These are phyloP conservation scores for Parotocinclus haroldoi DNA, from an alignment of 2,797 vertebrate species.

Conservation along the genomic window DNA sequence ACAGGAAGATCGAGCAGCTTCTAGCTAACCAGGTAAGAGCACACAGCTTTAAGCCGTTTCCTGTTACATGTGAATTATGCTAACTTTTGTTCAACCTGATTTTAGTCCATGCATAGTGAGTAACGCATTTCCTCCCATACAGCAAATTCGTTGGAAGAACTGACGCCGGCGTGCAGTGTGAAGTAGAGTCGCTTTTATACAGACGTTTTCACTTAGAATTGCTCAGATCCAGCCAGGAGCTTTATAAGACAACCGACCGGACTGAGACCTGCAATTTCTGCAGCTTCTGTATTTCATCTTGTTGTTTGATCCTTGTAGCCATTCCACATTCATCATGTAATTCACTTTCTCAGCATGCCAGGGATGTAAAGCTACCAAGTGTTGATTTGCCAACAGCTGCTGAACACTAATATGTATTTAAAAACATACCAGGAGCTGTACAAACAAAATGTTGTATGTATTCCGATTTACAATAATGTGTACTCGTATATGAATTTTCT, in stretches of 20 bases:
- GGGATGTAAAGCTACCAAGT: constrained; percentile 28
- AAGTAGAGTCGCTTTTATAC: neutral
- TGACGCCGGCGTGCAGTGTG: constrained; percentile 56
- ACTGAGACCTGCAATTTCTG: too few species aligned
- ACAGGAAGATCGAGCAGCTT: constrained; percentile 81
- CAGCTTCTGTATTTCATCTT: neutral
- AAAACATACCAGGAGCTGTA: neutral
- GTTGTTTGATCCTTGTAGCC: neutral
- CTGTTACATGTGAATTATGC: neutral
- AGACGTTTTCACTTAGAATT: neutral
- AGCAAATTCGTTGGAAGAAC: constrained; percentile 98
- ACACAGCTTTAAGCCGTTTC: neutral
- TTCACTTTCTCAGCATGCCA: neutral
- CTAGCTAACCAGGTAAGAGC: constrained; percentile 76
- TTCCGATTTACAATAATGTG: too few species aligned
- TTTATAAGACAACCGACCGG: too few species aligned
- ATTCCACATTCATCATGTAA: neutral
- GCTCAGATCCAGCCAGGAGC: neutral
- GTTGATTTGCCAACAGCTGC: constrained; percentile 35
- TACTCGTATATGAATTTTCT: too few species aligned
- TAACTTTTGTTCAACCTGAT: neutral
- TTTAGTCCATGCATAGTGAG: neutral
- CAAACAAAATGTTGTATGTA: neutral
- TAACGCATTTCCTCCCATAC: constrained; percentile 42
- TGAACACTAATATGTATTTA: constrained; percentile 9